These are phyloP conservation scores for Okamejei kenojei DNA, from an alignment of 2,797 vertebrate genomes.

Conservation along the genomic window DNA sequence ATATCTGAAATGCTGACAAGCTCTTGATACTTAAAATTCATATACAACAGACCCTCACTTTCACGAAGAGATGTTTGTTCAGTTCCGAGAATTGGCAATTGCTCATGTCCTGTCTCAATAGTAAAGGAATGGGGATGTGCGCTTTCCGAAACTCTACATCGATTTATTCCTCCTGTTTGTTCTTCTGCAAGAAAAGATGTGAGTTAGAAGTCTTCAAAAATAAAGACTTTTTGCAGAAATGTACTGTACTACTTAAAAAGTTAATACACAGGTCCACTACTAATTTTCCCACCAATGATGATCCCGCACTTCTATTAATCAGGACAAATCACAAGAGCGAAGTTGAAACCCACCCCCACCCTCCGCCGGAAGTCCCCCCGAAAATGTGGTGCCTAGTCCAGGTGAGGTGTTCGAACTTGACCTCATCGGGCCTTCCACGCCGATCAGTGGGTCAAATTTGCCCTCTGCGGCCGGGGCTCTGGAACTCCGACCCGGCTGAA, in stretches of 20 bases:
- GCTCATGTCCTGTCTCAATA: conserved; percentile 75
- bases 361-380: no score
- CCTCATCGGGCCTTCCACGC: no score
- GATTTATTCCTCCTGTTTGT: conserved; percentile 65
- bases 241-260: neutral
- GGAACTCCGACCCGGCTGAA: no score
- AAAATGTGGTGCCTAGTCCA: no score
- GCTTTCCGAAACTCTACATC: conserved; percentile 71
- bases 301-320: no score
- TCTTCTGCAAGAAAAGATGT: conserved; percentile 68
- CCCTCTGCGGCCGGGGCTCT: no score
- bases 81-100: conserved; percentile 78
- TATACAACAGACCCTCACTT: conserved; percentile 93
- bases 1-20: neutral
- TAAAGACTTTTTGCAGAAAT: neutral
- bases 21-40: conserved; percentile 40
- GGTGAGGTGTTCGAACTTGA: no score
- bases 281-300: no score
- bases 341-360: no score
- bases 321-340: no score
- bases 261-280: no score
- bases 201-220: conserved; percentile 27
- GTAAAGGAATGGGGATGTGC: conserved; percentile 76
- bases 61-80: conserved; percentile 90
- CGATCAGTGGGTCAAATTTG: no score